These are phyloP conservation scores for Sarcophaga subvicina DNA, from an alignment of 2,888 invertebrate genomes.

Conservation along the genomic window DNA sequence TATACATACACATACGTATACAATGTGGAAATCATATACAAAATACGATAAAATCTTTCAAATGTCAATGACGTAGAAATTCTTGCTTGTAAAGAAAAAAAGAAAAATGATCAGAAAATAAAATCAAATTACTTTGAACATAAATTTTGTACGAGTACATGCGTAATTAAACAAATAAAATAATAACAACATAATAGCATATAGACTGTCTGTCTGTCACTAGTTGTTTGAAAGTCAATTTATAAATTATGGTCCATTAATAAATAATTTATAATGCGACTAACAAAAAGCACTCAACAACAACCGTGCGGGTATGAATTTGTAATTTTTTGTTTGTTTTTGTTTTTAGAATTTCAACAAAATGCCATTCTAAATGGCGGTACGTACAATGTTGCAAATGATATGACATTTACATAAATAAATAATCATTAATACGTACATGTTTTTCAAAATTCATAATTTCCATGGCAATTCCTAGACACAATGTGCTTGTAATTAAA, in stretches of 20 bases:
- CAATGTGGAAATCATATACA: too few relatives aligned
- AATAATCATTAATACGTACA: conserved; percentile 14
- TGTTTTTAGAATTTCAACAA: neutral
- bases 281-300: neutral
- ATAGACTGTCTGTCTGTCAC: neutral
- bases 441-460: conserved; percentile 23
- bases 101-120: too few relatives aligned
- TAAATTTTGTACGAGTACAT: neutral
- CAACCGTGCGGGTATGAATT: neutral
- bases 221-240: conserved; percentile 22
- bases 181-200: neutral
- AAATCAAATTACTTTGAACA: neutral
- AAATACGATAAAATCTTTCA: too few relatives aligned
- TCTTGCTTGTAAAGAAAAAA: too few relatives aligned
- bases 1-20: too few relatives aligned
- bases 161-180: neutral
- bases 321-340: neutral
- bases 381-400: conserved; percentile 44
- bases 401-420: conserved; percentile 52
- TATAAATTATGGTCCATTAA: conserved; percentile 31
- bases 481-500: conserved; percentile 9
- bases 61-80: too few relatives aligned
- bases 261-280: conserved; percentile 27
- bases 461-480: neutral
- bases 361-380: neutral